phyloP scores from a whole-genome alignment of 1,140 invertebrate species.

The Drosophila pandora region DNA sequence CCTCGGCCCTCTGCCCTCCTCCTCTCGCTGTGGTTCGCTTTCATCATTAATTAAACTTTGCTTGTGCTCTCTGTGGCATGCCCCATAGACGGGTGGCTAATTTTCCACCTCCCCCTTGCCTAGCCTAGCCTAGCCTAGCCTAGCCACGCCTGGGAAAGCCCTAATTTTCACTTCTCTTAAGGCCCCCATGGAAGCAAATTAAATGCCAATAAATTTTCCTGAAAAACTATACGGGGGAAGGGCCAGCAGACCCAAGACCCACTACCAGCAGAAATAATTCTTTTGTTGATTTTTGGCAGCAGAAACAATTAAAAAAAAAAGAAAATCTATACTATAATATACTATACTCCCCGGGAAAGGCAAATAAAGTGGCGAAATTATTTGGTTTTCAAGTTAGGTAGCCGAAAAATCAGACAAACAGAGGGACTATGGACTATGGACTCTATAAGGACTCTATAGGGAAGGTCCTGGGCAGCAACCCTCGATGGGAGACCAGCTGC shows the following conservation, averaged over 20 bases:
- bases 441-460: background rate
- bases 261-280: slow-evolving; percentile 25
- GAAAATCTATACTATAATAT: too few species aligned
- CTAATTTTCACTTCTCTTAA: background rate
- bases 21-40: slow-evolving; percentile 2
- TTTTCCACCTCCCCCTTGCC: slow-evolving; percentile 10
- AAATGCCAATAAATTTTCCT: slow-evolving; percentile 68
- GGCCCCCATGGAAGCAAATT: slow-evolving; percentile 60
- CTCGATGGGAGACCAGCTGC: slow-evolving; percentile 28
- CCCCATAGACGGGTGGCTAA: slow-evolving; percentile 38
- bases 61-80: background rate
- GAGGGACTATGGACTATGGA: too few species aligned
- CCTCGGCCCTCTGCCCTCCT: background rate
- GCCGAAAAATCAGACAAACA: background rate
- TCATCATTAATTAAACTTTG: slow-evolving; percentile 36
- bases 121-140: too few species aligned
- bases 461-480: background rate
- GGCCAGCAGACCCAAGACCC: too few species aligned
- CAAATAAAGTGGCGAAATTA: slow-evolving; percentile 50
- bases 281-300: slow-evolving; percentile 21
- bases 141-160: background rate
- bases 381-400: background rate
- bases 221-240: too few species aligned
- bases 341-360: background rate
- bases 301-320: slow-evolving; percentile 31